phyloP scores from a whole-genome alignment of 2,797 vertebrate genomes.

The Gallinago nigripennis region DNA sequence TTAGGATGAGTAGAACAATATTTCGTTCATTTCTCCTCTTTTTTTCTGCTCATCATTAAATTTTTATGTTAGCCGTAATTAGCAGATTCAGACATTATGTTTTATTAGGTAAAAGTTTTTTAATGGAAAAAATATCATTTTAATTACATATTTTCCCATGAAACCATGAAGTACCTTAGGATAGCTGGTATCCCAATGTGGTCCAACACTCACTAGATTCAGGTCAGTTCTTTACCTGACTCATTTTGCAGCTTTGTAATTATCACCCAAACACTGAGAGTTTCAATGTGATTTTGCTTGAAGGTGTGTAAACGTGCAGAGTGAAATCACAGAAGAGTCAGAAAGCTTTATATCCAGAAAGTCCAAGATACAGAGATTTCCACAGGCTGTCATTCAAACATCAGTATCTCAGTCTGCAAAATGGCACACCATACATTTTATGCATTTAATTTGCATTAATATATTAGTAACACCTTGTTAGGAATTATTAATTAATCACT shows the following conservation, averaged over 20 bases:
- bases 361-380: not conserved
- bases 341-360: not conserved
- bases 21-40: fast-evolving
- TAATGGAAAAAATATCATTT: not conserved
- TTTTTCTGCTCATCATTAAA: not conserved
- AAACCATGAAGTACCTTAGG: not conserved
- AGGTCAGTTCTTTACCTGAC: not conserved
- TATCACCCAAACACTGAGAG: not conserved
- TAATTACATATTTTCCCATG: not conserved
- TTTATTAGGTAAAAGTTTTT: not conserved
- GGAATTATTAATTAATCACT: not conserved
- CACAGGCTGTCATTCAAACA: not conserved
- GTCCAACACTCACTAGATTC: not conserved
- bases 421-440: not conserved
- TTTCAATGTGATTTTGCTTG: not conserved
- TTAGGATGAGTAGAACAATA: not conserved
- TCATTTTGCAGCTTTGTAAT: not conserved
- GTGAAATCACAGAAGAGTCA: not conserved
- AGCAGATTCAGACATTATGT: not conserved
- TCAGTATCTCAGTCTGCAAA: not conserved
- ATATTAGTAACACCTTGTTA: not conserved
- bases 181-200: not conserved
- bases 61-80: not conserved
- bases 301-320: not conserved
- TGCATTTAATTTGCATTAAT: not conserved